Evolutionary conservation across 2,113 vertebrate species (phyloP), one percentile per base, ranked within the genome.

Genomic region (Petroica traversi): DNA sequence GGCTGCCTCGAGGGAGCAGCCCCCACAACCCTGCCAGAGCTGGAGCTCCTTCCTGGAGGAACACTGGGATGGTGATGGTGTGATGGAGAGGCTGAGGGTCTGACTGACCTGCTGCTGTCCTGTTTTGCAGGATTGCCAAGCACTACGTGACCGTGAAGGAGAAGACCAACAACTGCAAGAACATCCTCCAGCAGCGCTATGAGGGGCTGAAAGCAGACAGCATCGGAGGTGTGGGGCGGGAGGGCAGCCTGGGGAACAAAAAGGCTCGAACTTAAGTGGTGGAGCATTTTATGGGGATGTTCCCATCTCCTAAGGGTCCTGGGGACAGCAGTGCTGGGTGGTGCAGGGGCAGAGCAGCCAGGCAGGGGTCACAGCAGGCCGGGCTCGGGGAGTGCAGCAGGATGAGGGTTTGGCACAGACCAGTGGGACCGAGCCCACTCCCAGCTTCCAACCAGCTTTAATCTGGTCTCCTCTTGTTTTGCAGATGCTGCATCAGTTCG

Each of bases 401-500:
- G 34, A 20, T 6, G 26, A 0, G 4, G 41, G 18, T 38, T 77
- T 41, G 51, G 19, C 33, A 11, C 9, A 92, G 24, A 54, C 23
- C 34, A 8, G 85, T 3, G 59, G 62, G 74, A 84, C 19, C 16
- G 73, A 91, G 43, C 28, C 71, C 25, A 49, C 54, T 55, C 9
- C 11, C 41, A 28, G 19, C 43, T 86, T 55, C 48, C 72, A 59
- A 0, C 8, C 24, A 11, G 45, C 36, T 46, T 51, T 58, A 23
- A 73, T 23, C 41, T 31, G 61, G 5, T 36, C 12, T 41, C 29
- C 9, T 54, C 64, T 75, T 45, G 2, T 31, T 12, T 12, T 63
- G 31, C 98, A 99, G 99, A 99, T 80, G 98, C 98, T 72, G 95
- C 98, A 54, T 97, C 97, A 0, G 97, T 98, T 76, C 99, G 98